Evolutionary conservation across 1,140 invertebrate genomes (phyloP), one percentile per base, ranked within the genome.

Genomic region (Lanistes nyassanus): DNA sequence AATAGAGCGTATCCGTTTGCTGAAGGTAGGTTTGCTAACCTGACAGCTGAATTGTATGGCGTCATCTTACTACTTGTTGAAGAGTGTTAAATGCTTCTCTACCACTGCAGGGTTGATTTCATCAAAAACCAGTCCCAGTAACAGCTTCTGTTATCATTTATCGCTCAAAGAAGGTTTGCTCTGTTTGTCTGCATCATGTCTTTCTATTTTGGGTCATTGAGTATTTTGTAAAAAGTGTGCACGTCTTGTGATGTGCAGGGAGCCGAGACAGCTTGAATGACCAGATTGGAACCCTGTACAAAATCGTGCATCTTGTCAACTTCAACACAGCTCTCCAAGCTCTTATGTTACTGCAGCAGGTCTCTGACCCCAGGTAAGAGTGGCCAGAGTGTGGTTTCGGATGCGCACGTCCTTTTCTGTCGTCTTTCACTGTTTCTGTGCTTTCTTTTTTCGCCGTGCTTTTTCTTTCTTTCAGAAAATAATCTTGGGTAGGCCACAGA

Each of bases 321-420:
- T 94, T 97, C 77, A 94, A 94, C 81, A 94, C 97, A 1, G 92
- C 94, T 34, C 87, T 99, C 16, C 97, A 97, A 85, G 95, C 96
- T 0, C 88, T 99, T 0, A 93, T 93, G 76, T 91, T 99, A 75
- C 90, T 99, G 1, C 94, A 94, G 82, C 97, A 98, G 86, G 92
- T 97, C 74, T 92, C 92, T 47, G 92, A 92, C 65, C 88, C 92
- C 0, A 91, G 90, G 74, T 90, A 91, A 79, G 89, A 84, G 36
- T 16, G 0, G 23, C 23, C 58, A 34, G 13, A 26, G 11, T 16
- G 23, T 34, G 13, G 9, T 29, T 34, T 0, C n/a, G n/a, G n/a
- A n/a, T n/a, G n/a, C n/a, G n/a, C n/a, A n/a, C n/a, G n/a, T n/a
- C 31, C 58, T 34, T 60, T 60, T 65, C 62, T 7, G 4, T 65